These are phyloP conservation scores for Bimastos eiseni DNA, from an alignment of 2,888 invertebrate species.

Conservation along the genomic window DNA sequence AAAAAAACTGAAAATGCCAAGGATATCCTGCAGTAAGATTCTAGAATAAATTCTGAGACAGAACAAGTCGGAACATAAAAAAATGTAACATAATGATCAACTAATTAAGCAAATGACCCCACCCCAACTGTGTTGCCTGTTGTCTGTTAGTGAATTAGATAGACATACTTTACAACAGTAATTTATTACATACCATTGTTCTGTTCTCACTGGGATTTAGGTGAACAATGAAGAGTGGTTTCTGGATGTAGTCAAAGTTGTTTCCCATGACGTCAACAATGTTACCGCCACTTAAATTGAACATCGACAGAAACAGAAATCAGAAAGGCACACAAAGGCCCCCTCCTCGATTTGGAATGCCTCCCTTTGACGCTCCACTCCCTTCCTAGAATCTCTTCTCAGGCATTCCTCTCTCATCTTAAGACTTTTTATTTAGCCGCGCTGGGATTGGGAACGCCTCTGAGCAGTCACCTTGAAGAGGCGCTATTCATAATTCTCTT, in stretches of 20 bases:
- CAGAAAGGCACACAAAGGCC: not conserved
- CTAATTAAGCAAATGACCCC: no score
- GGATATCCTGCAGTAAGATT: no score
- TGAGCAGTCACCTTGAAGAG: no score
- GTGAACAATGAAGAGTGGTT: slow-evolving; percentile 8
- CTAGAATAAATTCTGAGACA: no score
- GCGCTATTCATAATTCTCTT: no score
- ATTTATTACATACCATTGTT: slow-evolving; percentile 20
- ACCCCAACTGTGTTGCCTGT: not conserved
- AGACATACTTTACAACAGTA: not conserved
- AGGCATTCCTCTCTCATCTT: no score
- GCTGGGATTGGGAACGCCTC: no score
- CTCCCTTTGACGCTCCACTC: no score
- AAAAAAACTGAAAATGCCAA: no score
- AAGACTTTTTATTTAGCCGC: no score
- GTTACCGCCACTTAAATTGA: slow-evolving; percentile 28
- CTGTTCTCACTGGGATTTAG: not conserved
- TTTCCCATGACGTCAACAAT: not conserved
- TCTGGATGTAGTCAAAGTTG: slow-evolving; percentile 14
- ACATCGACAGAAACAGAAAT: not conserved
- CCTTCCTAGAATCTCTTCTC: no score
- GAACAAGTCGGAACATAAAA: not conserved
- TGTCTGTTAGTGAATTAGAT: not conserved
- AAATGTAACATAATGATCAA: not conserved
- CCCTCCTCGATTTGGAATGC: no score